These are phyloP conservation scores for Macaria liturata DNA, from an alignment of 2,888 invertebrate species.

Conservation along the genomic window DNA sequence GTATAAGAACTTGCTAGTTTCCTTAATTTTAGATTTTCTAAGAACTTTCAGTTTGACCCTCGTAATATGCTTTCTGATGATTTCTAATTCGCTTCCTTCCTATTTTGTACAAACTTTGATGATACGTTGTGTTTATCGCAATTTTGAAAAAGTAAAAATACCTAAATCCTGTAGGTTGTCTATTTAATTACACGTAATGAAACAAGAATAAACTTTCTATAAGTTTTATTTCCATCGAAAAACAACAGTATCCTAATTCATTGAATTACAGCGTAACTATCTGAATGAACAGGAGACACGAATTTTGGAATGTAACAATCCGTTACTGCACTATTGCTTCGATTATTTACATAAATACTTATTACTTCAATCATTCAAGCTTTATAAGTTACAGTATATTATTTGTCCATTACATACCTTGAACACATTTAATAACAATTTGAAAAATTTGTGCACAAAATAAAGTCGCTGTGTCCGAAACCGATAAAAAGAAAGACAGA, in stretches of 20 bases:
- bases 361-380: slow-evolving; percentile 41
- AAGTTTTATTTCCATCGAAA: slow-evolving; percentile 75
- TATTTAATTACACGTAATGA: slow-evolving; percentile 35
- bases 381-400: slow-evolving; percentile 34
- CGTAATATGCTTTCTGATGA: too few species aligned
- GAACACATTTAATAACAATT: slow-evolving; percentile 42
- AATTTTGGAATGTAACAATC: slow-evolving; percentile 74
- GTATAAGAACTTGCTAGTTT: too few species aligned
- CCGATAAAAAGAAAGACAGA: slow-evolving; percentile 48
- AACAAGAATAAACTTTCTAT: slow-evolving; percentile 64
- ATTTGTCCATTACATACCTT: slow-evolving; percentile 9
- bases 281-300: slow-evolving; percentile 51
- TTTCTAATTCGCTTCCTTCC: too few species aligned
- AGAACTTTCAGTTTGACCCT: too few species aligned
- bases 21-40: too few species aligned
- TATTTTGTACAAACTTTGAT: too few species aligned
- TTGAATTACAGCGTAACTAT: slow-evolving; percentile 53
- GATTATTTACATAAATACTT: slow-evolving; percentile 61
- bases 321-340: slow-evolving; percentile 58
- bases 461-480: slow-evolving; percentile 41
- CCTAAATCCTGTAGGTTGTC: neutral
- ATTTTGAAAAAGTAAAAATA: too few species aligned
- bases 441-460: slow-evolving; percentile 59
- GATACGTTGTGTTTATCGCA: too few species aligned
- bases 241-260: slow-evolving; percentile 74